phyloP scores from a whole-genome alignment of 2,888 invertebrate species.

The Epinotia demarniana region DNA sequence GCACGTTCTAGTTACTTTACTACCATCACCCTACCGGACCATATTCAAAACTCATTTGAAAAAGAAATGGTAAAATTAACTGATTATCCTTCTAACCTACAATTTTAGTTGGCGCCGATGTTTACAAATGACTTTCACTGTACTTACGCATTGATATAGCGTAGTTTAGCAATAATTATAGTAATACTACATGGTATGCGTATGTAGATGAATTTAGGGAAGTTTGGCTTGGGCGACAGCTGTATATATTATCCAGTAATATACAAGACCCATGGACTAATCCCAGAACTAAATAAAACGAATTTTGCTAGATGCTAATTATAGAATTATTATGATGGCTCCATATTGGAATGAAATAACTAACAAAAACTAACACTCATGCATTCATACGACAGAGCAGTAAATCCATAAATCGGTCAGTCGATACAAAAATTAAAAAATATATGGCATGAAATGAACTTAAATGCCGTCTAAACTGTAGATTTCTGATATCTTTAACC shows the following conservation, averaged over 20 bases:
- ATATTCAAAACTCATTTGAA: too few species aligned
- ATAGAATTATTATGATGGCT: background rate
- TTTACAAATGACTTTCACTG: background rate
- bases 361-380: slow-evolving; percentile 14
- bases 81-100: too few species aligned
- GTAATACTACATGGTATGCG: too few species aligned
- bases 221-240: background rate
- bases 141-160: background rate
- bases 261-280: background rate
- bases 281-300: slow-evolving; percentile 8
- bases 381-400: background rate
- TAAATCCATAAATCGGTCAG: slow-evolving; percentile 8
- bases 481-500: background rate
- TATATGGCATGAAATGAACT: slow-evolving; percentile 9
- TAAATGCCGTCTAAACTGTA: slow-evolving; percentile 1
- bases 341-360: background rate
- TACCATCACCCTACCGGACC: too few species aligned
- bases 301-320: background rate
- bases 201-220: background rate
- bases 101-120: background rate
- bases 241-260: background rate
- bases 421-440: slow-evolving; percentile 1
- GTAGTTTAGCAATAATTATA: background rate
- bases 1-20: background rate
- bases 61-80: too few species aligned